phyloP scores from a whole-genome alignment of 2,888 invertebrate species.

The Leptinotarsa peninsularis region DNA sequence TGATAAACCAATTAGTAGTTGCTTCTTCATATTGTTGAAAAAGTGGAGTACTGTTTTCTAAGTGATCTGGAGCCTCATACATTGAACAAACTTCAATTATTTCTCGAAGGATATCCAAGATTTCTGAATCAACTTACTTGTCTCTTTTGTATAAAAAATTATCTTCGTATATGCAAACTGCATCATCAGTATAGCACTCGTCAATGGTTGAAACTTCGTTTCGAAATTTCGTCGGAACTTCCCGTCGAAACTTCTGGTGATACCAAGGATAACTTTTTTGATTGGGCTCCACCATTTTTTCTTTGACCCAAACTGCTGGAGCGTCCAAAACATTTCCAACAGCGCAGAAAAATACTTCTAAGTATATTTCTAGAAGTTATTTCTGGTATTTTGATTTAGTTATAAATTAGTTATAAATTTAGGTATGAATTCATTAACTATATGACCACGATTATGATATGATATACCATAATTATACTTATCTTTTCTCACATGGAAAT shows the following conservation, averaged over 20 bases:
- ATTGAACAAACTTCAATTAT: constrained; percentile 87
- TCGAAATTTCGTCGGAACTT: too few species aligned
- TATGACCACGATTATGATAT: too few species aligned
- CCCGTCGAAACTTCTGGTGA: constrained; percentile 88
- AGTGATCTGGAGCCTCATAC: constrained; percentile 80
- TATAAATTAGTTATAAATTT: too few species aligned
- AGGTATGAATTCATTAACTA: too few species aligned
- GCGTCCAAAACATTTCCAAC: constrained; percentile 73
- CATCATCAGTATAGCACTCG: constrained; percentile 90
- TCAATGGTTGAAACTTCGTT: constrained; percentile 91
- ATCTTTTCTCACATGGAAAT: too few species aligned
- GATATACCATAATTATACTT: too few species aligned
- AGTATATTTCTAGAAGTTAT: constrained; percentile 64
- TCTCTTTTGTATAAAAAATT: constrained; percentile 91
- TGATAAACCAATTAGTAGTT: constrained; percentile 89
- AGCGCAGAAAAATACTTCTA: constrained; percentile 69
- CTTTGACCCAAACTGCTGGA: constrained; percentile 81
- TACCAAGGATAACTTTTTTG: constrained; percentile 91
- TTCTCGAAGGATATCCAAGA: constrained; percentile 83
- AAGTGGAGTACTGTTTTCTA: constrained; percentile 75
- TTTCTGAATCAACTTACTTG: constrained; percentile 87
- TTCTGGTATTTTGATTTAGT: constrained; percentile 47
- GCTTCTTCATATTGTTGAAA: constrained; percentile 81
- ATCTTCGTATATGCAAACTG: constrained; percentile 90
- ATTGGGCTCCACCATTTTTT: constrained; percentile 86